Evolutionary conservation across 2,888 invertebrate genomes (phyloP).

Genomic region (Pandemis cinnamomeana): DNA sequence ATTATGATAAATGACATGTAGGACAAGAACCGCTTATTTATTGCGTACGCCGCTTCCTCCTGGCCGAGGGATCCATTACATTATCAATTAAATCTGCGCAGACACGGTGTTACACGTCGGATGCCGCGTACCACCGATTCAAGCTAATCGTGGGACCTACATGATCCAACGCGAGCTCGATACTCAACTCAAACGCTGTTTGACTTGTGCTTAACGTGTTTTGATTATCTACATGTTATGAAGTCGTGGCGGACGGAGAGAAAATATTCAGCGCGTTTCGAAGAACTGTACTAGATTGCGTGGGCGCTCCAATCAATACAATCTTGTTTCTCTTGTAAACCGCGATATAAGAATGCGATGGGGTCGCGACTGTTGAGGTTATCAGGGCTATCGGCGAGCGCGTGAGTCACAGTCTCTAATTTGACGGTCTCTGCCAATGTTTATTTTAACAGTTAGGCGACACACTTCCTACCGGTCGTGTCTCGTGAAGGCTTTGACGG

Average conservation of each 20-base stretch:
- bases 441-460: slow-evolving; percentile 77
- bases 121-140: neutral
- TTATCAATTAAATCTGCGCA: slow-evolving; percentile 35
- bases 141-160: neutral
- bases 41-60: slow-evolving; percentile 28
- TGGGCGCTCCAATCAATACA: slow-evolving; percentile 39
- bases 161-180: neutral
- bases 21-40: slow-evolving; percentile 38
- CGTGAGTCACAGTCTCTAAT: slow-evolving; percentile 61
- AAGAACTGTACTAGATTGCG: slow-evolving; percentile 26
- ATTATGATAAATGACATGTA: slow-evolving; percentile 42
- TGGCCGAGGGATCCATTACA: slow-evolving; percentile 25
- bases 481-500: slow-evolving; percentile 60
- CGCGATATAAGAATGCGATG: slow-evolving; percentile 33
- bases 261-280: slow-evolving; percentile 32
- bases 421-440: slow-evolving; percentile 74
- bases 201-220: neutral
- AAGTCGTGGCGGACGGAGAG: slow-evolving; percentile 18
- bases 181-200: too few species aligned
- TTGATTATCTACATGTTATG: slow-evolving; percentile 12
- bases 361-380: slow-evolving; percentile 43
- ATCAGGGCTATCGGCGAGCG: slow-evolving; percentile 51
- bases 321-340: slow-evolving; percentile 31
- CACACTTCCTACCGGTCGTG: slow-evolving; percentile 66
- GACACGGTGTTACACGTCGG: slow-evolving; percentile 4